Conservation (phyloP, 2,797 vertebrate genomes). For the Gobionotothen gibberifrons region DNA sequence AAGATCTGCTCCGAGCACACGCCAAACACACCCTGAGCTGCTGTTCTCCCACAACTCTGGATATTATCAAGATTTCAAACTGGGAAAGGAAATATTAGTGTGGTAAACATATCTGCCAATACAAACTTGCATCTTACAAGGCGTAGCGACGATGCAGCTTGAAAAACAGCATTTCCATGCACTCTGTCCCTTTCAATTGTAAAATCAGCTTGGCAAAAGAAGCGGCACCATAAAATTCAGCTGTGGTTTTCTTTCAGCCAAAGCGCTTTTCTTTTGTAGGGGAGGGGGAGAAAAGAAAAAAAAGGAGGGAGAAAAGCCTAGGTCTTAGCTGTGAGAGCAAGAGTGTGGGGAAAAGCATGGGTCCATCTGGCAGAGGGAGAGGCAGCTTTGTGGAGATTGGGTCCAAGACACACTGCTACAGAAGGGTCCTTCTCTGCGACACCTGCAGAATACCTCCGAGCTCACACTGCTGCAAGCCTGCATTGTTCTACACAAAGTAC, state of each 20-base stretch:
- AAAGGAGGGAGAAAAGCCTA: slow-evolving; percentile 84
- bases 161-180: slow-evolving; percentile 82
- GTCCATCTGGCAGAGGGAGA: slow-evolving; percentile 87
- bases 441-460: slow-evolving; percentile 86
- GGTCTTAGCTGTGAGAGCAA: slow-evolving; percentile 87
- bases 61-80: slow-evolving; percentile 85
- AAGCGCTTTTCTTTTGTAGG: slow-evolving; percentile 88
- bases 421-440: slow-evolving; percentile 85
- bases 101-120: slow-evolving; percentile 83
- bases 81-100: slow-evolving; percentile 86
- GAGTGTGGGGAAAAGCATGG: slow-evolving; percentile 85
- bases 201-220: slow-evolving; percentile 90
- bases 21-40: slow-evolving; percentile 75
- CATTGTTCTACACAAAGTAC: slow-evolving; percentile 75
- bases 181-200: slow-evolving; percentile 86
- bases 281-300: slow-evolving; percentile 55
- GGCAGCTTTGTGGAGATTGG: slow-evolving; percentile 85
- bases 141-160: slow-evolving; percentile 78
- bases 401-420: slow-evolving; percentile 87
- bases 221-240: slow-evolving; percentile 88
- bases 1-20: slow-evolving; percentile 73
- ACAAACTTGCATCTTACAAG: slow-evolving; percentile 85
- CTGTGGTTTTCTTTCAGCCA: slow-evolving; percentile 90
- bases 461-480: slow-evolving; percentile 56
- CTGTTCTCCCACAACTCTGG: slow-evolving; percentile 72